Percentiles rank a stretch among this genome's conserved stretches.
Evolutionary conservation across 92 coral and sea anemone genomes (phyloP).

Genomic region (Parazoanthus darwini): DNA sequence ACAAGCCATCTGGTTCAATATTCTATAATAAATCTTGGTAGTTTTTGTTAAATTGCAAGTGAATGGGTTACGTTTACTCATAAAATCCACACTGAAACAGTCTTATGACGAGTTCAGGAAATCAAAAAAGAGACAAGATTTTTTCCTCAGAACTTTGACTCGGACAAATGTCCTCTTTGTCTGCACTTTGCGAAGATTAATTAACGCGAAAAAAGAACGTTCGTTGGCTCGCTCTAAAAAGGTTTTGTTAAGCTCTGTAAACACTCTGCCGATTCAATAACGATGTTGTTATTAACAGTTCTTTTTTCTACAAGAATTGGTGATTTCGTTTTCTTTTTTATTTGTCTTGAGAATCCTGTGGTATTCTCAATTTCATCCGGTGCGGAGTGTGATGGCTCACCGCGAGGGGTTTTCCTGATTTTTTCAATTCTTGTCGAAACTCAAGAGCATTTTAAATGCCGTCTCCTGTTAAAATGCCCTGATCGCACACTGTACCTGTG

Average conservation of each 20-base stretch:
- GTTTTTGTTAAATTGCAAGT: conserved; percentile 12
- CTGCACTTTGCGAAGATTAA: conserved; percentile 30
- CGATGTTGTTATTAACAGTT: conserved; percentile 39
- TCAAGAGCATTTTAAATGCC: neutral
- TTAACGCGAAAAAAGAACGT: conserved; percentile 26
- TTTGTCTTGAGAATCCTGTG: conserved; percentile 34
- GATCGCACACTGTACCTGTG: neutral
- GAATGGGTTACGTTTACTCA: neutral
- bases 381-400: neutral
- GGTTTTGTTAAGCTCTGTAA: conserved; percentile 42
- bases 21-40: conserved; percentile 4
- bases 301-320: conserved; percentile 37
- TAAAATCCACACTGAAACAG: neutral
- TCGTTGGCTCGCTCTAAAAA: conserved; percentile 9
- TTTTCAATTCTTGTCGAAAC: neutral
- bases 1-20: conserved; percentile 22
- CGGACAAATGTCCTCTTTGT: conserved; percentile 5
- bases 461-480: neutral
- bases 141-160: neutral
- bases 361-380: conserved; percentile 39
- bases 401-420: conserved; percentile 22
- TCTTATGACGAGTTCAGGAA: conserved; percentile 22
- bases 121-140: conserved; percentile 18
- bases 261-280: conserved; percentile 30
- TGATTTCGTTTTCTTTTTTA: conserved; percentile 28